A percentile compares a stretch with the other conserved stretches of the same genome.
phyloP scores from a whole-genome alignment of 2,113 vertebrate genomes.

The Dermatemys mawii region DNA sequence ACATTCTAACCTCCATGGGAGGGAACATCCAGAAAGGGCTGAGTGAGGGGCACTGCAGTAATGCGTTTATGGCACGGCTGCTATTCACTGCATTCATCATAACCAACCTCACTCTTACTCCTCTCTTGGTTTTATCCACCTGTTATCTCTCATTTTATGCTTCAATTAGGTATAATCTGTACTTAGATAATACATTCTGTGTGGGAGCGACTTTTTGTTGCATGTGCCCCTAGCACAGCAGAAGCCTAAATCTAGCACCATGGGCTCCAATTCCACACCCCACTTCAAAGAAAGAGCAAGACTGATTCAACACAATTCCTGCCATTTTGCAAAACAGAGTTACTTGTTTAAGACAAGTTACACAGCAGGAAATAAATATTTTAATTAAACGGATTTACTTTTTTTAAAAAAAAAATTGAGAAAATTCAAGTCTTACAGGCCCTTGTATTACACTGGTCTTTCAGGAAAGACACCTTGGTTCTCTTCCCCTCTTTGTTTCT shows the following conservation, averaged over 20 bases:
- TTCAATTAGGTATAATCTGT: background rate
- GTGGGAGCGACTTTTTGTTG: background rate
- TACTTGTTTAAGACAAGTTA: background rate
- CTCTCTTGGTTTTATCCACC: background rate
- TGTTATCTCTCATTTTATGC: background rate
- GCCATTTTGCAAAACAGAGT: background rate
- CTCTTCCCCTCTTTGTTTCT: background rate
- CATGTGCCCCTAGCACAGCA: background rate
- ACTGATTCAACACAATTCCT: background rate
- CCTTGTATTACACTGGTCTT: background rate
- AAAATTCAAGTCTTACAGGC: conserved; percentile 20
- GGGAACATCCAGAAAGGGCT: background rate
- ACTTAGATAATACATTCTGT: background rate
- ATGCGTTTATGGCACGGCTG: background rate
- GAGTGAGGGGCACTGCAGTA: background rate
- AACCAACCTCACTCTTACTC: background rate
- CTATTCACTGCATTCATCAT: background rate
- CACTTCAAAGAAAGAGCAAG: background rate
- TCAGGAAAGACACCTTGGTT: background rate
- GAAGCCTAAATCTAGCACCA: too few relatives aligned
- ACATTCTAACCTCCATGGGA: background rate
- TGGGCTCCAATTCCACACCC: background rate
- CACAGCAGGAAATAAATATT: background rate
- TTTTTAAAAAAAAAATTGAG: background rate
- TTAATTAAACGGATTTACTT: background rate